A percentile compares a stretch with the other conserved stretches of the same genome.
Conservation (phyloP, 1,140 invertebrate genomes). For the Leptinotarsa texana region DNA sequence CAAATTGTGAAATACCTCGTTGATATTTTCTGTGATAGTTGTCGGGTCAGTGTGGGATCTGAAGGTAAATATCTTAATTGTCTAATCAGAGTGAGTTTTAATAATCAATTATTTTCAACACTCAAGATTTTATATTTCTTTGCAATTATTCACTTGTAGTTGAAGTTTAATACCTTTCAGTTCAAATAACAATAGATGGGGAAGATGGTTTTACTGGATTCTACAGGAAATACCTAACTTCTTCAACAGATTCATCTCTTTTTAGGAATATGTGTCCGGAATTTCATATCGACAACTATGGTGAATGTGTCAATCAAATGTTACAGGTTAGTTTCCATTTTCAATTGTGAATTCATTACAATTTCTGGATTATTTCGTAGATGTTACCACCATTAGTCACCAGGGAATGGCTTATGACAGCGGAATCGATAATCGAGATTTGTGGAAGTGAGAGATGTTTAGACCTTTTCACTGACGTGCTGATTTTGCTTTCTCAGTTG, state of each 20-base stretch:
- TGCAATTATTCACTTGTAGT: neutral
- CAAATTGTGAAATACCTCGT: slow-evolving; percentile 32
- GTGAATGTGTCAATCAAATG: slow-evolving; percentile 36
- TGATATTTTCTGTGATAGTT: slow-evolving; percentile 26
- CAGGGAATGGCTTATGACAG: slow-evolving; percentile 45
- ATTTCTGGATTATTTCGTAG: slow-evolving; percentile 34
- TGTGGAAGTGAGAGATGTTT: slow-evolving; percentile 34
- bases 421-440: slow-evolving; percentile 33
- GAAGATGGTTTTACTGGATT: slow-evolving; percentile 31
- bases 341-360: no score
- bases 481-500: slow-evolving; percentile 45
- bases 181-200: neutral
- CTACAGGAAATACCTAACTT: slow-evolving; percentile 28
- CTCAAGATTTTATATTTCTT: neutral
- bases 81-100: neutral
- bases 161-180: neutral
- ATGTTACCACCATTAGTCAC: slow-evolving; percentile 44
- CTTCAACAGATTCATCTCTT: neutral
- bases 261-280: slow-evolving; percentile 33
- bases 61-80: slow-evolving; percentile 8
- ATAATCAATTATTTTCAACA: neutral
- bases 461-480: slow-evolving; percentile 41
- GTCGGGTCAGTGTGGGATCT: neutral
- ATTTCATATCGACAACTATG: slow-evolving; percentile 35
- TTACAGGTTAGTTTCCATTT: slow-evolving; percentile 39